Percentiles rank a stretch among this genome's conserved stretches.
Evolutionary conservation across 2,888 invertebrate species (phyloP).

Genomic region (Matsumyia berberina): DNA sequence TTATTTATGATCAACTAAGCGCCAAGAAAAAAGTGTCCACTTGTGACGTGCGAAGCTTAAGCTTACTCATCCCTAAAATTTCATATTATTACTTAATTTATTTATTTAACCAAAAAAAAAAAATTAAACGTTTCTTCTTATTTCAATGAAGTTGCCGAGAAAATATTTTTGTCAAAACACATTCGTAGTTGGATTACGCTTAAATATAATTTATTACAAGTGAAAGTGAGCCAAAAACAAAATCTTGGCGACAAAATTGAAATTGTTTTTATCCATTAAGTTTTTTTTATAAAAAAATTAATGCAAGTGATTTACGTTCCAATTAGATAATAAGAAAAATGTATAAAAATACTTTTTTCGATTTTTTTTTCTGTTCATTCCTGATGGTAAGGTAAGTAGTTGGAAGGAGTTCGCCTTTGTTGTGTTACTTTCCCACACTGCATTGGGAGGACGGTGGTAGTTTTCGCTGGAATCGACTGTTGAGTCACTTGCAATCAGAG

Average conservation of each 20-base stretch:
- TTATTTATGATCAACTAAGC: slow-evolving; percentile 13
- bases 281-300: slow-evolving; percentile 38
- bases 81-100: slow-evolving; percentile 20
- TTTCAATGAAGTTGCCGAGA: slow-evolving; percentile 12
- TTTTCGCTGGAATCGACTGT: slow-evolving; percentile 15
- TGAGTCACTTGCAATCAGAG: slow-evolving; percentile 36
- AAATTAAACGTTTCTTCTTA: slow-evolving; percentile 12
- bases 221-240: slow-evolving; percentile 38
- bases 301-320: slow-evolving; percentile 60
- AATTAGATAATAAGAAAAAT: slow-evolving; percentile 37
- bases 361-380: slow-evolving; percentile 10
- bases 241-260: slow-evolving; percentile 36
- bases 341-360: slow-evolving; percentile 29
- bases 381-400: slow-evolving; percentile 10
- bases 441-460: neutral
- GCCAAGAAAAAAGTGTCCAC: slow-evolving; percentile 9
- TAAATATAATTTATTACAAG: slow-evolving; percentile 55
- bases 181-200: slow-evolving; percentile 1
- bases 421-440: slow-evolving; percentile 18
- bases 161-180: too few relatives aligned
- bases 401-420: slow-evolving; percentile 10
- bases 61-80: slow-evolving; percentile 1
- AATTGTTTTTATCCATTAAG: slow-evolving; percentile 39
- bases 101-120: slow-evolving; percentile 4
- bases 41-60: neutral